Evolutionary conservation across 2,113 vertebrate genomes (phyloP).

Genomic region (Rhinolophus ferrumequinum): DNA sequence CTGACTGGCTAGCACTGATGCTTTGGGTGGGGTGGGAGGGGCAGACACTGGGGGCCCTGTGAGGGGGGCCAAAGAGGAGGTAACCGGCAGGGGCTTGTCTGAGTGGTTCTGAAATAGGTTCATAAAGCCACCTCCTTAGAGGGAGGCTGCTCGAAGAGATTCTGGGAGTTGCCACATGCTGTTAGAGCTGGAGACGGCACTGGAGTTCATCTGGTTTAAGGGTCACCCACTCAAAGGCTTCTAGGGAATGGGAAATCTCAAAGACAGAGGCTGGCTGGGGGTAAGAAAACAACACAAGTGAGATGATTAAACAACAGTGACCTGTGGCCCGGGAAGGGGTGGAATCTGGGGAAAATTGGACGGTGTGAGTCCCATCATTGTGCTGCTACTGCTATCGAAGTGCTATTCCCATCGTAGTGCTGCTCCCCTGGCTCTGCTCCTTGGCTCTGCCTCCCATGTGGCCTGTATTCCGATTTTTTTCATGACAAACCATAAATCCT

Average conservation of each 20-base stretch:
- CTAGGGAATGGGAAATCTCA: not conserved
- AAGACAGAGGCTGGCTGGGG: not conserved
- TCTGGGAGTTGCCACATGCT: not conserved
- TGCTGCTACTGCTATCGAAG: not conserved
- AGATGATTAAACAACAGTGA: not conserved
- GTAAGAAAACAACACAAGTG: not conserved
- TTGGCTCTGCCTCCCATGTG: not conserved
- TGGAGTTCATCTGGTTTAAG: not conserved
- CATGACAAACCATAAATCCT: slow-evolving; percentile 13
- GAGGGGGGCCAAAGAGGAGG: not conserved
- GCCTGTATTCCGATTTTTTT: not conserved
- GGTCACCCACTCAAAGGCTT: not conserved
- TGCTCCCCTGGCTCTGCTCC: too few species aligned
- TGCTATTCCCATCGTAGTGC: not conserved
- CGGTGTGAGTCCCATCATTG: not conserved
- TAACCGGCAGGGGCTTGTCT: not conserved
- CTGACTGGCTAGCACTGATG: not conserved
- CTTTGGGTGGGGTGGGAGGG: not conserved
- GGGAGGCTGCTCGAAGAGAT: not conserved
- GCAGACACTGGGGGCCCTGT: not conserved
- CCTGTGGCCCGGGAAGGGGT: not conserved
- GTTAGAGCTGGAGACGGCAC: not conserved
- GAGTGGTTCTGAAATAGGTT: not conserved
- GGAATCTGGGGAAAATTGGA: not conserved
- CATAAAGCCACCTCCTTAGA: not conserved